phyloP scores from a whole-genome alignment of 2,888 invertebrate genomes.

The Odontothrips loti region DNA sequence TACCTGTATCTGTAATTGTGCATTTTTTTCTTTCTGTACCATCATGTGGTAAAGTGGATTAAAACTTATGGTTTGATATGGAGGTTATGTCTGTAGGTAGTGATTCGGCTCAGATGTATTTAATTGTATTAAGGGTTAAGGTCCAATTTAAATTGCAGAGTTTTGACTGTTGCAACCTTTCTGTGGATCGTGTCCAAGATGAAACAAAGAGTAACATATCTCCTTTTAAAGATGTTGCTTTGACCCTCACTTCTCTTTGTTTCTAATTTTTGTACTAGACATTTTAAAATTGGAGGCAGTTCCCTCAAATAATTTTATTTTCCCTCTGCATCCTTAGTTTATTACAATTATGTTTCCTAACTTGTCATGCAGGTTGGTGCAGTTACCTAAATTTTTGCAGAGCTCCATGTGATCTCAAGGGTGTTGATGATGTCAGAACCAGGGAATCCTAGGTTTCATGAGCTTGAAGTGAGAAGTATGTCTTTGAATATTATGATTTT shows the following conservation, averaged over 20 bases:
- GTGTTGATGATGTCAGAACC: constrained; percentile 42
- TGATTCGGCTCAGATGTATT: background rate
- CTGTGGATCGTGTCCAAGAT: background rate
- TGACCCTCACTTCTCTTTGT: background rate
- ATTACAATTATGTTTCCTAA: background rate
- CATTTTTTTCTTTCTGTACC: background rate
- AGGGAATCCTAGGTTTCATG: constrained; percentile 56
- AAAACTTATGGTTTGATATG: background rate
- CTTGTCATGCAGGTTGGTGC: constrained; percentile 29
- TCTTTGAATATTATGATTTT: constrained; percentile 29
- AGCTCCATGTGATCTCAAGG: background rate
- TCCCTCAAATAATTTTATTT: background rate
- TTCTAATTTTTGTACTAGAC: background rate
- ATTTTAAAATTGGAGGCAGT: background rate
- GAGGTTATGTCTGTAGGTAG: background rate
- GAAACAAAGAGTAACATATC: background rate
- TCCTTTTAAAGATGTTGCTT: background rate
- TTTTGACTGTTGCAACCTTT: background rate
- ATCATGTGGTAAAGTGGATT: background rate
- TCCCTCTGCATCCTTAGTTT: background rate
- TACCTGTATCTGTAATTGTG: background rate
- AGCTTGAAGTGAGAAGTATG: constrained; percentile 65
- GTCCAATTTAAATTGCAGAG: background rate
- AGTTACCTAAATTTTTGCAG: background rate
- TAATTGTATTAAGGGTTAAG: background rate